A percentile compares a stretch with the other conserved stretches of the same genome.
Evolutionary conservation across 2,797 vertebrate genomes (phyloP).

Genomic region (Gymnodraco acuticeps): DNA sequence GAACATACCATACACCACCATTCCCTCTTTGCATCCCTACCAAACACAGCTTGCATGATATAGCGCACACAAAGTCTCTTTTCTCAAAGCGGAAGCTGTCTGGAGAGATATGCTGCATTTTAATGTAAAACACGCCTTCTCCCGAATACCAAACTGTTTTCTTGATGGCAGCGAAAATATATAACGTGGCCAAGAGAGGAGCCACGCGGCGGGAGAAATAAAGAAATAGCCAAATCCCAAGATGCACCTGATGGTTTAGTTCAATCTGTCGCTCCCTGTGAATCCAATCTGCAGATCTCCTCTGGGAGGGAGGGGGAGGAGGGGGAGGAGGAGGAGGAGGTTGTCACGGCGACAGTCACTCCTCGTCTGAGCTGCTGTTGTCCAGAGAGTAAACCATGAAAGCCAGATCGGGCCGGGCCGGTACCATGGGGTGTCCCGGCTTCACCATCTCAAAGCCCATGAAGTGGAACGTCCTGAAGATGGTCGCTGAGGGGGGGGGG

Average conservation of each 20-base stretch:
- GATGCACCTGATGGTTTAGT: constrained; percentile 4
- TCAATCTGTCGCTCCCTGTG: constrained; percentile 18
- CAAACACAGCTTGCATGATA: constrained; percentile 24
- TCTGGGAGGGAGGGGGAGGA: not conserved
- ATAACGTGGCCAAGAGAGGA: constrained; percentile 18
- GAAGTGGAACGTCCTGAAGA: constrained; percentile 95
- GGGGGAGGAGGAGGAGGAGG: not conserved
- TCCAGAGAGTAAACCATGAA: constrained; percentile 96
- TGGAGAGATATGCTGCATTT: constrained; percentile 62
- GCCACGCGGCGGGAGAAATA: not conserved
- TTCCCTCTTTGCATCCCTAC: constrained; percentile 15
- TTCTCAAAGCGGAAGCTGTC: constrained; percentile 50
- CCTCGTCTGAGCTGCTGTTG: constrained; percentile 89
- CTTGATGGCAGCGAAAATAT: constrained; percentile 31
- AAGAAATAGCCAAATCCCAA: constrained; percentile 18
- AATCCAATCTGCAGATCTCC: constrained; percentile 28
- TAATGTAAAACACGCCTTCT: constrained; percentile 40
- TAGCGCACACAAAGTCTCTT: constrained; percentile 47
- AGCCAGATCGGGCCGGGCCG: constrained; percentile 90
- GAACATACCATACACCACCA: constrained; percentile 28
- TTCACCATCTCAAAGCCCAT: constrained; percentile 95
- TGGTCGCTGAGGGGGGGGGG: constrained; percentile 79
- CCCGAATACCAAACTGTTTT: constrained; percentile 35
- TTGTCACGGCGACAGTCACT: constrained; percentile 61
- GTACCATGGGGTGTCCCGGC: constrained; percentile 92